A percentile compares a stretch with the other conserved stretches of the same genome.
Conservation (phyloP, 2,888 invertebrate genomes). For the Lycophotia porphyrea region DNA sequence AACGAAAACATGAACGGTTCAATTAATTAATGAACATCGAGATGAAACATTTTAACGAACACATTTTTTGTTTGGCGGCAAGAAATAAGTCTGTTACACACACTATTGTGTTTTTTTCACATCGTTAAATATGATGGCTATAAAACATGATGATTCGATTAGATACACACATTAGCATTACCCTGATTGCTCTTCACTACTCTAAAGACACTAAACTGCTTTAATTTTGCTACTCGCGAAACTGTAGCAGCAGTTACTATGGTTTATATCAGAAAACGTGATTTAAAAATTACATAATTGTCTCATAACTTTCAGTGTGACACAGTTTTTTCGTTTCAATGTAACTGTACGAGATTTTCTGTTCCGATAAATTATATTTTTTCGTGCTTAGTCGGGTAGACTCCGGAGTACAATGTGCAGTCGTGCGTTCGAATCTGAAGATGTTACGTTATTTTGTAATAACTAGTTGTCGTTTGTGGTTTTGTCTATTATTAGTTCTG, state of each 20-base stretch:
- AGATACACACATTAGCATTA: conserved; percentile 32
- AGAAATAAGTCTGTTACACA: conserved; percentile 43
- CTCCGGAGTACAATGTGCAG: conserved; percentile 28
- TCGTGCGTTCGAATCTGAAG: conserved; percentile 47
- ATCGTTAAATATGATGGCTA: conserved; percentile 39
- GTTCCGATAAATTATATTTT: conserved; percentile 49
- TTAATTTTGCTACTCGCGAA: background rate
- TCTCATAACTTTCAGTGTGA: conserved; percentile 59
- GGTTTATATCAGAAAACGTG: conserved; percentile 44
- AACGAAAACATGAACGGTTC: conserved; percentile 47
- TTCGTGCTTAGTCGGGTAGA: conserved; percentile 12
- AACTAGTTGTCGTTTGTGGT: conserved; percentile 12
- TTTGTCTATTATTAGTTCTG: conserved; percentile 35
- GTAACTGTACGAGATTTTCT: conserved; percentile 53
- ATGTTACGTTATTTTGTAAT: conserved; percentile 49
- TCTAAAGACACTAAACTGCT: background rate
- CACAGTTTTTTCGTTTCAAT: conserved; percentile 52
- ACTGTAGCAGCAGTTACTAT: conserved; percentile 7
- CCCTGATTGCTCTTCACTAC: background rate
- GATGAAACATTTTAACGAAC: conserved; percentile 52
- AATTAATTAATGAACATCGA: conserved; percentile 46
- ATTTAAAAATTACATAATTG: conserved; percentile 57
- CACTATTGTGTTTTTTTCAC: conserved; percentile 53
- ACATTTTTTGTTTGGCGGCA: conserved; percentile 32
- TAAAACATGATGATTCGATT: conserved; percentile 37